Evolutionary conservation across 53 echinoderm and acorn worm species (phyloP).

Genomic region (Astropecten irregularis): DNA sequence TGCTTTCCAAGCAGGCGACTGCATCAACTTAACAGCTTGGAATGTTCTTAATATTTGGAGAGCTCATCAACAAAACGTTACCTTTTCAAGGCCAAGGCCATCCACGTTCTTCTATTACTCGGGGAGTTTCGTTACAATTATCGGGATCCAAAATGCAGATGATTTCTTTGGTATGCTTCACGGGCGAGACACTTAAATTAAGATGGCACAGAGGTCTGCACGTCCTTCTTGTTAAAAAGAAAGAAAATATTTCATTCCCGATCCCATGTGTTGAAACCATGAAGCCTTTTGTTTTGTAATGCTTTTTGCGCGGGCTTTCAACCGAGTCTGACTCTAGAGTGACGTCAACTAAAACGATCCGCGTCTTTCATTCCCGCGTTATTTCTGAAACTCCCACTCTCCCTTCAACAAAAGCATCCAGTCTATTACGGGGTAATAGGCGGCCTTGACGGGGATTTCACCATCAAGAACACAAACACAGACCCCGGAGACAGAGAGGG

Average conservation of each 20-base stretch:
- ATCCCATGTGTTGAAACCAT: background rate
- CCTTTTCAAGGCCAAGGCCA: background rate
- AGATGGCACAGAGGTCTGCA: background rate
- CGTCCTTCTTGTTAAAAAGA: no score
- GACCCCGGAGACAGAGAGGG: background rate
- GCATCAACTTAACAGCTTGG: background rate
- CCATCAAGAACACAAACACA: constrained; percentile 34
- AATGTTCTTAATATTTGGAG: background rate
- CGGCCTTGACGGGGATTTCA: constrained; percentile 33
- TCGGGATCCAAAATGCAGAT: no score
- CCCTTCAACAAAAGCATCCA: constrained; percentile 56
- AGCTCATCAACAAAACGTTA: background rate
- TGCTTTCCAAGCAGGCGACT: background rate
- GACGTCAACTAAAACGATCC: constrained; percentile 12
- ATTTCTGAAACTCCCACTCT: constrained; percentile 26
- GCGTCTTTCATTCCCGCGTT: background rate
- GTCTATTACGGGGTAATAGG: constrained; percentile 31
- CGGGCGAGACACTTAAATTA: background rate
- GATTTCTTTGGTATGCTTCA: no score
- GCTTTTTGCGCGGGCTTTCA: background rate
- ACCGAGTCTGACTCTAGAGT: background rate
- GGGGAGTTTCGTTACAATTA: no score
- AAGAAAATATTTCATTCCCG: no score
- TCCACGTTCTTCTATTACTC: background rate
- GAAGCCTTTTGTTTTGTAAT: no score